A percentile compares a stretch with the other conserved stretches of the same genome.
Evolutionary conservation across 2,113 vertebrate genomes (phyloP).

Genomic region (Bothrops jararaca): DNA sequence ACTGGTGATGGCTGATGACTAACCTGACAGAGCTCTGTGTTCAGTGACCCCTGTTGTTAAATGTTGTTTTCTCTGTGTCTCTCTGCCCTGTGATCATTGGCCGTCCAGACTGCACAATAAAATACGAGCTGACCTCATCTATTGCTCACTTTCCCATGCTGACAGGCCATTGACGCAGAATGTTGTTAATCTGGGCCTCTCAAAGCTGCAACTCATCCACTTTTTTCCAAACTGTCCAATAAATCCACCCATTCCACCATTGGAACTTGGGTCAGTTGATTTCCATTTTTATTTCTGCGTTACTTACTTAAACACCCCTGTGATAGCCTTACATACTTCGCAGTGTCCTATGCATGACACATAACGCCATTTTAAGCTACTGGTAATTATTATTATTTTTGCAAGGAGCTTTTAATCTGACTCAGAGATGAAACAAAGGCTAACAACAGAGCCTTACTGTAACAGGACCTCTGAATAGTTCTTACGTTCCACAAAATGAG

Average conservation of each 20-base stretch:
- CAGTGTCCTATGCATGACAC: not conserved
- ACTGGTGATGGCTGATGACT: not conserved
- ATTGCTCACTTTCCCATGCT: conserved; percentile 53
- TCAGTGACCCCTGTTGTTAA: not conserved
- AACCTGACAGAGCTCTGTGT: conserved; percentile 13
- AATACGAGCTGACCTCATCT: conserved; percentile 42
- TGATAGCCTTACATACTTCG: not conserved
- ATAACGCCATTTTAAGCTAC: not conserved
- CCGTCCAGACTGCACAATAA: conserved; percentile 35
- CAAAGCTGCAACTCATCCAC: conserved; percentile 48
- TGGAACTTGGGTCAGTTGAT: conserved; percentile 17
- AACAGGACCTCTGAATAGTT: not conserved
- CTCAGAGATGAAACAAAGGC: not conserved
- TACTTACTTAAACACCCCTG: not conserved
- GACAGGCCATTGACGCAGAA: conserved; percentile 60
- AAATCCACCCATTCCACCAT: conserved; percentile 57
- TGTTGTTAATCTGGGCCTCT: conserved; percentile 63
- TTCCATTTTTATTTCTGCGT: conserved; percentile 33
- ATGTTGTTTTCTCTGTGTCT: not conserved
- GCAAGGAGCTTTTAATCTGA: conserved; percentile 16
- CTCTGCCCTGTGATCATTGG: conserved; percentile 23
- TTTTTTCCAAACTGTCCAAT: conserved; percentile 65
- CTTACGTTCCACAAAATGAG: not conserved
- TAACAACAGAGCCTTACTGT: accelerated
- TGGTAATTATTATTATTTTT: not conserved